Percentiles rank a stretch among this genome's conserved stretches.
Conservation (phyloP, 2,797 vertebrate species). For the Meriones psammophilus region DNA sequence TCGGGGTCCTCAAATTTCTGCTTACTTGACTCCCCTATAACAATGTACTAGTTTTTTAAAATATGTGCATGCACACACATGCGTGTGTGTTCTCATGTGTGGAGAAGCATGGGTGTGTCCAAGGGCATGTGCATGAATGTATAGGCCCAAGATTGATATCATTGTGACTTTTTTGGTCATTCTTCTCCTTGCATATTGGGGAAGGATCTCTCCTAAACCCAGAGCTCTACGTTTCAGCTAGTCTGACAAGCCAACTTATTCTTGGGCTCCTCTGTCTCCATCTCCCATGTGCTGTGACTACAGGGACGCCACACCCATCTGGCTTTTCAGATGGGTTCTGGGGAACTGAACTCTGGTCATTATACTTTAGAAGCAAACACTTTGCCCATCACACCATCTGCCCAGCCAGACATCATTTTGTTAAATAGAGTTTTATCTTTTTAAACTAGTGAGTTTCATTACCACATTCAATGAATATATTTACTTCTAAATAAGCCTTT, state of each 20-base stretch:
- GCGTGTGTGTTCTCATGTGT: neutral
- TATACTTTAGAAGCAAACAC: neutral
- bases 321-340: neutral
- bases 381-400: neutral
- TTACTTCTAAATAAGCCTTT: conserved; percentile 34
- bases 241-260: neutral
- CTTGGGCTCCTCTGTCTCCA: neutral
- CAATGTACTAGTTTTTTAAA: neutral
- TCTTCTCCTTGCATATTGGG: neutral
- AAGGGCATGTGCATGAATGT: neutral
- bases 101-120: neutral
- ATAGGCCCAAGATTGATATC: neutral
- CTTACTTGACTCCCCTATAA: neutral
- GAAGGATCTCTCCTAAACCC: neutral
- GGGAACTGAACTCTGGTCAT: neutral
- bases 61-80: neutral
- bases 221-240: neutral
- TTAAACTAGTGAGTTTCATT: neutral
- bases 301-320: neutral
- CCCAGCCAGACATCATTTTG: neutral
- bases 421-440: neutral
- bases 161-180: neutral
- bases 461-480: conserved; percentile 28
- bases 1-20: too few species aligned
- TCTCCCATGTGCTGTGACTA: neutral